Conservation (phyloP, 2,113 vertebrate species). For the Osmerus mordax region DNA sequence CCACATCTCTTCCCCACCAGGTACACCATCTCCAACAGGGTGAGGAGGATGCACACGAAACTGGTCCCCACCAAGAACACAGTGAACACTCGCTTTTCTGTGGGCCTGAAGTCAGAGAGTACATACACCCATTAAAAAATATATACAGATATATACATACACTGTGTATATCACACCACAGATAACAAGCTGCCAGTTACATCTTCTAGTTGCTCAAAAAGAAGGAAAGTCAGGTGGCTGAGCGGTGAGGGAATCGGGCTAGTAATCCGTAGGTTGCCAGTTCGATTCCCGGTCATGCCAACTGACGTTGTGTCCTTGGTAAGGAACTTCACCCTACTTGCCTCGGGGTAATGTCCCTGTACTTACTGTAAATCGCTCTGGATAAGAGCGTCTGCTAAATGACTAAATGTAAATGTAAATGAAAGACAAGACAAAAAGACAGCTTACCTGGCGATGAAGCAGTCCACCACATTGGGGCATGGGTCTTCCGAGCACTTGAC, state of each 20-base stretch:
- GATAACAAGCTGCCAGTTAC: too few species aligned
- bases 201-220: not conserved
- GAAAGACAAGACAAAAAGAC: not conserved
- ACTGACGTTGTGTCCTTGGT: too few species aligned
- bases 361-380: too few species aligned
- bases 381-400: too few species aligned
- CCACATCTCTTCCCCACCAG: conserved; percentile 78
- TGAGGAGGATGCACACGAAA: conserved; percentile 79
- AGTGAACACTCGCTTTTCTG: conserved; percentile 89
- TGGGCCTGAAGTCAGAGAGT: conserved; percentile 65
- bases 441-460: conserved; percentile 77
- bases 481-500: conserved; percentile 79
- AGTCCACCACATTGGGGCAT: conserved; percentile 86
- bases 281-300: too few species aligned
- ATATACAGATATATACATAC: not conserved
- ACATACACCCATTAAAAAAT: too few species aligned
- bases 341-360: too few species aligned
- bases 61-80: conserved; percentile 84
- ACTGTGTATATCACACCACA: not conserved
- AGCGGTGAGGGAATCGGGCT: too few species aligned
- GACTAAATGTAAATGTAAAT: too few species aligned
- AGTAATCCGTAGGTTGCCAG: too few species aligned
- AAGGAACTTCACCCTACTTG: too few species aligned
- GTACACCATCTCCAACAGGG: conserved; percentile 78
- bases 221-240: too few species aligned